These are phyloP conservation scores for Eupithecia subumbrata DNA, from an alignment of 2,888 invertebrate genomes.

Conservation along the genomic window DNA sequence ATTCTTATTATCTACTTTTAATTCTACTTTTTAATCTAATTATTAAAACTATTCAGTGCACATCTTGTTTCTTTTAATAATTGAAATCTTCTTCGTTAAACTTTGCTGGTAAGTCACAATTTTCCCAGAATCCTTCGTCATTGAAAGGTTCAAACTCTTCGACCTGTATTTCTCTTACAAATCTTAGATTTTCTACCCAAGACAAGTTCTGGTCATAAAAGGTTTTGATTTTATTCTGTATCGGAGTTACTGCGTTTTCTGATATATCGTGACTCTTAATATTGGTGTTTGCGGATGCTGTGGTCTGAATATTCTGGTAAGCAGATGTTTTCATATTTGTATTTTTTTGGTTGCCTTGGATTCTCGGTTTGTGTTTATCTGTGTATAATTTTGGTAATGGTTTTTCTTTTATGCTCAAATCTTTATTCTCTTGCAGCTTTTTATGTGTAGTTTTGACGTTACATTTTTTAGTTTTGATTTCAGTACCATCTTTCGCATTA, in stretches of 20 bases:
- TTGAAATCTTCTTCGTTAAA: constrained; percentile 59
- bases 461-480: not conserved
- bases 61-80: constrained; percentile 41
- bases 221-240: constrained; percentile 14
- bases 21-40: constrained; percentile 31
- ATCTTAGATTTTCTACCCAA: constrained; percentile 69
- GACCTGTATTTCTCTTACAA: constrained; percentile 58
- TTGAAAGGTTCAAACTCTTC: constrained; percentile 56
- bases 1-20: constrained; percentile 31
- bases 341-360: not conserved
- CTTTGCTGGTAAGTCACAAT: constrained; percentile 55
- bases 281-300: not conserved
- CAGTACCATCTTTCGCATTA: not conserved
- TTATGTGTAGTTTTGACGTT: not conserved
- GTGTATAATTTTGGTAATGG: not conserved
- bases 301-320: constrained; percentile 1
- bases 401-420: constrained; percentile 8
- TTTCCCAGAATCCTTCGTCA: constrained; percentile 64
- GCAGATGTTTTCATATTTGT: not conserved
- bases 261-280: not conserved
- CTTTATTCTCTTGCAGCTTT: constrained; percentile 9
- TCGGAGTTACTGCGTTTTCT: not conserved
- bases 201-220: constrained; percentile 49
- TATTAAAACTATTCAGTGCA: constrained; percentile 39
- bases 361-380: constrained; percentile 1